phyloP scores from a whole-genome alignment of 2,797 vertebrate species.

The Synanceia verrucosa region DNA sequence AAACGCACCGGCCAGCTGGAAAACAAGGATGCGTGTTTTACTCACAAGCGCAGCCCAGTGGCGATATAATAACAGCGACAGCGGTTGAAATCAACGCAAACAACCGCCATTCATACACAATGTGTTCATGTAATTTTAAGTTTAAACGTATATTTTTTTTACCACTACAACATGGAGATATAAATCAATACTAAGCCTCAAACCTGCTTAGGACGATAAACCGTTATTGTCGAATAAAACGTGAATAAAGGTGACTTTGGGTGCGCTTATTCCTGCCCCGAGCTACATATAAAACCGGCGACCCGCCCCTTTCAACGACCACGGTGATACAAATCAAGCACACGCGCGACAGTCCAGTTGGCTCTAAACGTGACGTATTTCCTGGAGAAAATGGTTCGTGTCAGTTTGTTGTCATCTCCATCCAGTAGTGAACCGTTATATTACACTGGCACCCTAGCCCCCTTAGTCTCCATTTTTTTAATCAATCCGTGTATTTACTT shows the following conservation, averaged over 20 bases:
- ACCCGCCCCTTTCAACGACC: slow-evolving; percentile 32
- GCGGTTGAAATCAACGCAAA: background rate
- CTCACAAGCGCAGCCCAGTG: background rate
- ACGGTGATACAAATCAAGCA: slow-evolving; percentile 31
- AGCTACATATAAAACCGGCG: accelerated
- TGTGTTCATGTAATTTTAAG: too few species aligned
- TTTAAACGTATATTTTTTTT: too few species aligned
- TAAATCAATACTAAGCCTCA: accelerated
- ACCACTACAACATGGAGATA: accelerated
- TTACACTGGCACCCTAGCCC: slow-evolving; percentile 12
- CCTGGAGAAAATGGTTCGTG: slow-evolving; percentile 68
- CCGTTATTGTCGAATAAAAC: background rate
- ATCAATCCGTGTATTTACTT: background rate
- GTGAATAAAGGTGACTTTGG: background rate
- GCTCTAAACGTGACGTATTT: slow-evolving; percentile 75
- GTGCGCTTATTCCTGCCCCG: background rate
- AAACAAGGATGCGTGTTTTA: slow-evolving; percentile 28
- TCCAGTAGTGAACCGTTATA: slow-evolving; percentile 45
- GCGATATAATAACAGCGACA: background rate
- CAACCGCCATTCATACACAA: accelerated
- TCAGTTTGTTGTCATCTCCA: slow-evolving; percentile 73
- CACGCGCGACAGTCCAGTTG: slow-evolving; percentile 27
- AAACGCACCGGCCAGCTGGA: accelerated
- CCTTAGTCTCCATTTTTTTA: background rate
- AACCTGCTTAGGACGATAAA: accelerated